Evolutionary conservation across 2,888 invertebrate species (phyloP).

Genomic region (Perizoma affinitatum): DNA sequence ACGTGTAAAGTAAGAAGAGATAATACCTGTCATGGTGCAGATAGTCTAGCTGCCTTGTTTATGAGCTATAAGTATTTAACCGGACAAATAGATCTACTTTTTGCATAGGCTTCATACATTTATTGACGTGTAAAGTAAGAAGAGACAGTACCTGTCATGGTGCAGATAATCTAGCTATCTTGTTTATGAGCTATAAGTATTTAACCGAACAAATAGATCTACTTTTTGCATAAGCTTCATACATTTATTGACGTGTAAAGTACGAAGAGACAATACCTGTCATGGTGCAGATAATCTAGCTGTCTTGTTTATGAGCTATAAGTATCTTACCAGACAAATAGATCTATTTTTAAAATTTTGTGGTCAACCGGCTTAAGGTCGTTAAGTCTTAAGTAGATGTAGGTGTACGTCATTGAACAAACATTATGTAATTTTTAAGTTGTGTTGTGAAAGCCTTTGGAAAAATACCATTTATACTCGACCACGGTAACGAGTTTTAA

Average conservation of each 20-base stretch:
- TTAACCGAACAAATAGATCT: slow-evolving; percentile 3
- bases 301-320: neutral
- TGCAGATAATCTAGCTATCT: no score
- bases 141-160: no score
- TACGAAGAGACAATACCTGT: neutral
- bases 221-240: no score
- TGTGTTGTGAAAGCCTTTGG: slow-evolving; percentile 10
- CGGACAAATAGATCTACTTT: no score
- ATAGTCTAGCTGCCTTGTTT: no score
- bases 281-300: neutral
- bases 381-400: slow-evolving; percentile 3
- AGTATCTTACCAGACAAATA: slow-evolving; percentile 3
- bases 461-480: slow-evolving; percentile 7
- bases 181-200: neutral
- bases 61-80: no score
- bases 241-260: neutral
- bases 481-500: slow-evolving; percentile 7
- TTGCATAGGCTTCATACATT: no score
- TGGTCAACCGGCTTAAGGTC: slow-evolving; percentile 9
- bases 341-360: slow-evolving; percentile 12
- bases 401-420: slow-evolving; percentile 6
- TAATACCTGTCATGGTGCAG: no score
- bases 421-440: slow-evolving; percentile 18
- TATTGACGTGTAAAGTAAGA: no score
- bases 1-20: no score